phyloP scores from a whole-genome alignment of 1,140 invertebrate species.

The Drosophila oshimai region DNA sequence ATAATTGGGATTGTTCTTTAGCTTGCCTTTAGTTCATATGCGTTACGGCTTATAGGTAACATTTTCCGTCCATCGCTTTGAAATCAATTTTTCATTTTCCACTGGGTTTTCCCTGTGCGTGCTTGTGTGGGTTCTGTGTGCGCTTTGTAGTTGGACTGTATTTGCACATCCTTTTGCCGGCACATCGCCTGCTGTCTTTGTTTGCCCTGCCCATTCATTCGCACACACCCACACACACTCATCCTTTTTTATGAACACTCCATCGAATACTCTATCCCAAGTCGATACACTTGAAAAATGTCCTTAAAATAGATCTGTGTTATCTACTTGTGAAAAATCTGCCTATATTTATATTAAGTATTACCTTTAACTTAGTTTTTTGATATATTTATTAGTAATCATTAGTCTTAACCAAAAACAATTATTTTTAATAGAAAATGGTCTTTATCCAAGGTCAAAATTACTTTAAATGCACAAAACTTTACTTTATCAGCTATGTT shows the following conservation, averaged over 20 bases:
- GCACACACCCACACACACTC: conserved; percentile 28
- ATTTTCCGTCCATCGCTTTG: conserved; percentile 8
- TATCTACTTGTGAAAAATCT: no score
- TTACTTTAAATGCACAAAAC: no score
- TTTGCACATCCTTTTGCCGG: conserved; percentile 67
- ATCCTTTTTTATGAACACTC: conserved; percentile 32
- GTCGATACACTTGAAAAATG: background rate
- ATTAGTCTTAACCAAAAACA: no score
- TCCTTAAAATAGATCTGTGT: background rate
- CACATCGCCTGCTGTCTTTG: conserved; percentile 71
- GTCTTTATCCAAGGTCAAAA: no score
- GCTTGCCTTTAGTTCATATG: background rate
- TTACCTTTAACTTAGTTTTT: no score
- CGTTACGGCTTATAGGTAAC: background rate
- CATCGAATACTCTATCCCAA: conserved; percentile 22
- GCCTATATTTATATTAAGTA: no score
- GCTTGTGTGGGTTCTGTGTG: background rate
- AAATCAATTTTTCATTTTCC: conserved; percentile 53
- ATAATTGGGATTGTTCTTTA: background rate
- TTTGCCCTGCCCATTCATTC: conserved; percentile 72
- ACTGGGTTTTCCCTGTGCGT: conserved; percentile 4
- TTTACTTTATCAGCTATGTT: no score
- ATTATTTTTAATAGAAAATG: no score
- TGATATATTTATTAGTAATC: no score
- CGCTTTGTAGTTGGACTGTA: conserved; percentile 49